Base-by-base conservation (phyloP, 2,888 invertebrate species). In the Electrophaes corylata region DNA sequence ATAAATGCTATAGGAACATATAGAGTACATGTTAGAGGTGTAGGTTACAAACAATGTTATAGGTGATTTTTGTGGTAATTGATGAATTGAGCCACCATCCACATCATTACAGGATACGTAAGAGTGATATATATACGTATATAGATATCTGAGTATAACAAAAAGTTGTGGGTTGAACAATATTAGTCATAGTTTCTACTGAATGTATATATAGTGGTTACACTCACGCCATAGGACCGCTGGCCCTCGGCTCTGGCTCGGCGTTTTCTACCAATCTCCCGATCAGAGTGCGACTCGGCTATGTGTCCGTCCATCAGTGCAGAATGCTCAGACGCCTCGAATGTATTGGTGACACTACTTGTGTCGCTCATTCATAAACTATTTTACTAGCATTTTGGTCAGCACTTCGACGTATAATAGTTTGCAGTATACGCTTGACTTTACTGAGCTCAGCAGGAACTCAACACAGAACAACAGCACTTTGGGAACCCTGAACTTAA, bases 261-360 rank as follows among this genome's bases (percentile, higher is more conserved):
- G 57, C 93, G 83, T 79, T 94, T 94, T 65, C 94, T 92, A 29
- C 92, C 88, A 67, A 88, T 84, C 73, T 93, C 93, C 82, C 93
- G 91, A 69, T 93, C 93, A 56, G 92, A 88, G 67, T 93, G 92
- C 68, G 93, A 93, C 81, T 94, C 94, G 58, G 94, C 93, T 79
- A 95, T 95, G 92, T 96, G 96, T 79, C 95, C 96, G 93, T 96
- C 96, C 96, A 96, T 96, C 82, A 96, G 94, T 87, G 95, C 95
- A 76, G 96, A 96, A 73, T 93, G 94, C 93, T 96, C 96, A 81
- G 94, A 94, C 74, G 93, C 93, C 80, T 92, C 92, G 74, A 94
- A 94, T 82, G 10, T 92, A 74, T 94, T 29, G 26, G 10, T 29
- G 26, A 29, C 93, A 73, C 83, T 86, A 62, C 76, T 79, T 65